Base-by-base conservation (phyloP, 2,888 invertebrate genomes). In the Cetonia aurata region DNA sequence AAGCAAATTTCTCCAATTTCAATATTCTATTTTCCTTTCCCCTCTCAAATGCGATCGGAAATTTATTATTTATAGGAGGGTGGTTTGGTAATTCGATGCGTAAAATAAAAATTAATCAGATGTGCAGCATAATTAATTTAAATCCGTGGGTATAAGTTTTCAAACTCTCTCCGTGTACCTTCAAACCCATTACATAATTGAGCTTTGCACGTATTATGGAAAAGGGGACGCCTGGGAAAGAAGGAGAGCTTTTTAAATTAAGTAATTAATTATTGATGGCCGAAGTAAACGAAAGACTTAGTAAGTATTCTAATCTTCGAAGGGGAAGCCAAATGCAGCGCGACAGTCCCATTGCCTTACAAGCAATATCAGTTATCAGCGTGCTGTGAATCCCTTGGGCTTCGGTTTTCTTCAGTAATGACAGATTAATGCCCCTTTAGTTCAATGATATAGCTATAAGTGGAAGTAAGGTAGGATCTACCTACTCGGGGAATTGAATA, bases 201-300 rank as follows among this genome's bases (percentile, higher is more conserved):
- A 46, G 25, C 46, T 44, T 44, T 46, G 46, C 6, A 15, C 15
- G 15, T 46, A 46, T 46, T 46, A 25, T 25, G 4, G 25, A 4
- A 25, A 25, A 25, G 25, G 4, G 25, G 25, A 25, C 4, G 25
- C 1, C 52, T 3, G 19, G 52, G 52, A 10, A 10, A 15, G 19
- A 44, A n/a, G 44, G 3, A 6, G 44, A 17, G n/a, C 46, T 46
- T 46, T 46, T 46, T 46, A 57, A 57, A 57, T 57, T 44, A 57
- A 41, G 55, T 55, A 55, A 57, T 57, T 57, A 57, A 57, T 57
- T 57, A 57, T 57, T 57, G 57, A 57, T 42, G 57, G 57, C 17
- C 19, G 57, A 42, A 57, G 42, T 41, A 57, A 57, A 57, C 42
- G 57, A 57, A 42, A 19, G 42, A 42, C 44, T 42, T 57, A 46